These are phyloP conservation scores for Hypselothyrea guttata DNA, from an alignment of 2,888 invertebrate genomes.

Conservation along the genomic window DNA sequence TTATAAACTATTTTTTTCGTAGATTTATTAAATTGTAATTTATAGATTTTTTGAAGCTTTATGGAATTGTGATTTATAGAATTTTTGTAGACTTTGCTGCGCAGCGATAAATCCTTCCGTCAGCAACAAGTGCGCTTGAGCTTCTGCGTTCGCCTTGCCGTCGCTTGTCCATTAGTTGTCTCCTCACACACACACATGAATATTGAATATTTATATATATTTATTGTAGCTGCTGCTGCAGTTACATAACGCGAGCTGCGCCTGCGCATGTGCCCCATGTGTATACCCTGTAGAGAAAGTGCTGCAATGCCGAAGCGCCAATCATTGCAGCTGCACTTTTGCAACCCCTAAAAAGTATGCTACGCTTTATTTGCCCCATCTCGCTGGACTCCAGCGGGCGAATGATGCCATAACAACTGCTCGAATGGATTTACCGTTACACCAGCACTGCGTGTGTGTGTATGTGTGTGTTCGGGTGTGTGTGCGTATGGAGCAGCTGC, in stretches of 20 bases:
- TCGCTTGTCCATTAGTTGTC: constrained; percentile 15
- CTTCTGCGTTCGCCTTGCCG: constrained; percentile 55
- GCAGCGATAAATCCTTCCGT: constrained; percentile 43
- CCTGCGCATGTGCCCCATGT: constrained; percentile 59
- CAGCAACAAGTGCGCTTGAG: constrained; percentile 79
- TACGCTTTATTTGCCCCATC: constrained; percentile 53
- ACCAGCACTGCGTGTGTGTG: neutral
- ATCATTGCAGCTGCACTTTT: constrained; percentile 63
- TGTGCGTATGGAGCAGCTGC: constrained; percentile 43
- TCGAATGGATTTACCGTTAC: neutral
- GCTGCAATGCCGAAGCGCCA: constrained; percentile 53
- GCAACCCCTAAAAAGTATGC: constrained; percentile 76
- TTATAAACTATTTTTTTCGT: neutral
- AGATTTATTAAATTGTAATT: neutral
- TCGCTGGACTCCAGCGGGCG: constrained; percentile 52
- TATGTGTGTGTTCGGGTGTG: neutral
- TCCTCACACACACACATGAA: neutral
- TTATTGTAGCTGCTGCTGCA: constrained; percentile 32
- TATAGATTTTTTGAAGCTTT: neutral
- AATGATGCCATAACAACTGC: constrained; percentile 71
- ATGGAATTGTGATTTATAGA: neutral
- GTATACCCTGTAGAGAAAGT: constrained; percentile 53
- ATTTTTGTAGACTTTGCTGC: constrained; percentile 2
- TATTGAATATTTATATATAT: constrained; percentile 17
- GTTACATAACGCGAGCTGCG: constrained; percentile 64